These are phyloP conservation scores for Macrobrachium rosenbergii DNA, from an alignment of 1,140 invertebrate species.

Conservation along the genomic window DNA sequence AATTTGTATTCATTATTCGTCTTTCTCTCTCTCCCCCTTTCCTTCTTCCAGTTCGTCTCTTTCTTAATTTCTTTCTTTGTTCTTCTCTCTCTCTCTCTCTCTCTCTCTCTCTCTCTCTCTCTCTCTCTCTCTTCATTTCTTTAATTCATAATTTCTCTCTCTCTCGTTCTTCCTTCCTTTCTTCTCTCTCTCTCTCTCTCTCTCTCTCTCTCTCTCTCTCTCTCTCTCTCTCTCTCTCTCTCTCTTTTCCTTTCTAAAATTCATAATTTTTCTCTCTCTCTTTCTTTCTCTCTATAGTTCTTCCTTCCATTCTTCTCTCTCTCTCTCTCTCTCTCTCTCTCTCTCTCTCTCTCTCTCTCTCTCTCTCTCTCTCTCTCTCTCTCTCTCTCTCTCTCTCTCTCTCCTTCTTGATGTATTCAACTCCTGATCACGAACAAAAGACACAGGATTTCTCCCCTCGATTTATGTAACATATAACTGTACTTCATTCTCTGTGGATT, in stretches of 20 bases:
- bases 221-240: neutral
- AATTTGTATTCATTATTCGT: too few species aligned
- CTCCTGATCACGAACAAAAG: too few species aligned
- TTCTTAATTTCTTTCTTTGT: neutral
- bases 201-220: neutral
- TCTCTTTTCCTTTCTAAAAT: neutral
- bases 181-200: neutral
- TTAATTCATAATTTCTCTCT: neutral
- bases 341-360: constrained; percentile 3
- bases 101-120: neutral
- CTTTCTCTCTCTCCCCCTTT: too few species aligned
- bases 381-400: neutral
- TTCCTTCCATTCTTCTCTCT: neutral
- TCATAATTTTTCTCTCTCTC: neutral
- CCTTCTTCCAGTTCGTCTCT: neutral
- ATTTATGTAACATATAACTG: too few species aligned
- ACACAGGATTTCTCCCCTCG: too few species aligned
- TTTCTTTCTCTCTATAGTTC: neutral
- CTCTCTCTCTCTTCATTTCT: neutral
- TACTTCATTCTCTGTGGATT: too few species aligned
- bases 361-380: too few species aligned
- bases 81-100: neutral
- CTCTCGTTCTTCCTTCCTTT: neutral
- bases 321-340: constrained; percentile 2
- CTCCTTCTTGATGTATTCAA: neutral